Evolutionary conservation across 2,888 invertebrate species (phyloP), one percentile per base, ranked within the genome.

Genomic region (Hirtodrosophila histrioides): DNA sequence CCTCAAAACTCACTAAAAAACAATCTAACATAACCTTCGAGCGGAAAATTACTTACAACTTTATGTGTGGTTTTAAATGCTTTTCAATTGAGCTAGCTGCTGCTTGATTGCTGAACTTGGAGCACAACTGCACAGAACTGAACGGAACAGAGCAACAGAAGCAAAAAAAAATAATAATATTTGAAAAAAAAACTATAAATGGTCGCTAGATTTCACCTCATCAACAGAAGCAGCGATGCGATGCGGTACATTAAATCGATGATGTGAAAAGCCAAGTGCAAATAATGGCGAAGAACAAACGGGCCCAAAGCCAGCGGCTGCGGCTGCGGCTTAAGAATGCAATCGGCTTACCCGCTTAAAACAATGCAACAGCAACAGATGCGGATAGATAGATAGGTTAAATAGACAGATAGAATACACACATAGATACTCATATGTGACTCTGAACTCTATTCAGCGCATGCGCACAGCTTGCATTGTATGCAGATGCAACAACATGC

Each of bases 181-280:
- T n/a, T n/a, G n/a, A n/a, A n/a, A 39, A 24, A 51, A n/a, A 27
- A n/a, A 27, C 35, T 51, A 43, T 43, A 43, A 54, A 61, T 31
- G 31, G 31, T 69, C 72, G 65, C 75, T 86, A 87, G 90, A 90
- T 91, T 91, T 91, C 90, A 86, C 90, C 91, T 90, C 89, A 91
- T 91, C 90, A 91, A 88, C 86, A 78, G 82, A 88, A 71, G 81
- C 89, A 91, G 78, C 90, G 90, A 90, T 75, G 78, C 73, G 78
- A 56, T 70, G 61, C 68, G 79, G 69, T 84, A 75, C 77, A 81
- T 73, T 73, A 88, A 80, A 78, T 82, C 88, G 88, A 88, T 85
- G 86, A 84, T 88, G 88, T 88, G 84, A 88, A 76, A 87, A 88
- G 70, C 58, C 56, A 69, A 62, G 61, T 53, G 43, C 61, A 43